Conservation (phyloP, 2,113 vertebrate genomes). For the Oplegnathus fasciatus region DNA sequence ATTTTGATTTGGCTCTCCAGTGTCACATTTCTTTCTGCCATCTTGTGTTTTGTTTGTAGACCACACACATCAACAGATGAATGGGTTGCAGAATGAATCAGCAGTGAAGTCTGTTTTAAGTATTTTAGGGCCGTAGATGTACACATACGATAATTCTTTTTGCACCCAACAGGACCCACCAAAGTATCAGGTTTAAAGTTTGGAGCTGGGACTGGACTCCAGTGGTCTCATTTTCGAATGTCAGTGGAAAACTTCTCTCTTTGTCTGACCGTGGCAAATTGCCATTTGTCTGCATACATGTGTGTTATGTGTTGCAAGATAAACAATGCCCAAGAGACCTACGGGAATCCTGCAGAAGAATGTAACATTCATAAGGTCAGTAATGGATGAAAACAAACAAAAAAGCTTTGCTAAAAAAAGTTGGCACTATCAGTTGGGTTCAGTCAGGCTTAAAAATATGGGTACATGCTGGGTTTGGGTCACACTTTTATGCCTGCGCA, state of each 20-base stretch:
- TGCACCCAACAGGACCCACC: no score
- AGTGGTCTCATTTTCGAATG: neutral
- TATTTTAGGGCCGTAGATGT: neutral
- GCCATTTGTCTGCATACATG: neutral
- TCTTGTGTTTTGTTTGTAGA: neutral
- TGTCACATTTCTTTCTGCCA: slow-evolving; percentile 52
- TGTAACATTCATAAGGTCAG: neutral
- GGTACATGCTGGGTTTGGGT: neutral
- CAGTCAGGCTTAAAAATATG: neutral
- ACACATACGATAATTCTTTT: neutral
- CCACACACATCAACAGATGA: neutral
- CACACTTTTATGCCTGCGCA: neutral
- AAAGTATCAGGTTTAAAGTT: no score
- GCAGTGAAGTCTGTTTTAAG: neutral
- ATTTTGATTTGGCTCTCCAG: slow-evolving; percentile 87
- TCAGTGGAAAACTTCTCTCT: neutral
- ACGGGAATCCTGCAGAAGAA: neutral
- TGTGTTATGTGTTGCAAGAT: neutral
- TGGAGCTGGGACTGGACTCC: neutral
- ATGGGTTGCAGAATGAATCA: neutral
- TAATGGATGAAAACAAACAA: neutral
- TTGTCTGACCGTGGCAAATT: neutral
- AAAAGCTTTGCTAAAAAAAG: neutral
- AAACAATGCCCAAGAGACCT: no score
- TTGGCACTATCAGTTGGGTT: neutral